Evolutionary conservation across 1,140 invertebrate genomes (phyloP).

Genomic region (Diachasma alloeum): DNA sequence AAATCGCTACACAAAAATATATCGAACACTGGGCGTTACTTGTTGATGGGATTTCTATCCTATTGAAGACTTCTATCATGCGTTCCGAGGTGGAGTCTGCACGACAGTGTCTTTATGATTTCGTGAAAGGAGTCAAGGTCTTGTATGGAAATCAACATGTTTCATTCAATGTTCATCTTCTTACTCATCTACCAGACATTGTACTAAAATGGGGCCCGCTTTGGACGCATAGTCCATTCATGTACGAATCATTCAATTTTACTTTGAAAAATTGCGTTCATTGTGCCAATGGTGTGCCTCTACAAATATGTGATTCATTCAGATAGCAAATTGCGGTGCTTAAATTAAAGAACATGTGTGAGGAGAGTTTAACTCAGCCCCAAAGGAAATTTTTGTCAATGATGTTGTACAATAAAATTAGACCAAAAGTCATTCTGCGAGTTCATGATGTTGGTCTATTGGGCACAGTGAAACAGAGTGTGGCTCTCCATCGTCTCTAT

Average conservation of each 20-base stretch:
- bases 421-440: background rate
- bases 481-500: too few relatives aligned
- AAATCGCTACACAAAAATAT: slow-evolving; percentile 31
- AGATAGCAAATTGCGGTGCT: background rate
- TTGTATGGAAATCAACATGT: slow-evolving; percentile 36
- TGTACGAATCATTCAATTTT: too few relatives aligned
- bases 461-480: too few relatives aligned
- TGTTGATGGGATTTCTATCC: slow-evolving; percentile 35
- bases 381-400: background rate
- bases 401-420: background rate
- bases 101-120: slow-evolving; percentile 10
- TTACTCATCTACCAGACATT: slow-evolving; percentile 31
- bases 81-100: slow-evolving; percentile 21
- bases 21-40: slow-evolving; percentile 41
- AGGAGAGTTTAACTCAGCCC: background rate
- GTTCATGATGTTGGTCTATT: too few relatives aligned
- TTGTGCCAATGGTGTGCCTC: slow-evolving; percentile 21
- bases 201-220: slow-evolving; percentile 38
- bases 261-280: slow-evolving; percentile 13
- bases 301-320: slow-evolving; percentile 26
- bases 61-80: slow-evolving; percentile 30
- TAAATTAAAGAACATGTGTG: background rate
- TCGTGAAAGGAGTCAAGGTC: slow-evolving; percentile 12
- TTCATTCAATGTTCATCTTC: slow-evolving; percentile 39
- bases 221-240: too few relatives aligned